Conservation (phyloP, 2,888 invertebrate species). For the Pseudeuparius sepicola region DNA sequence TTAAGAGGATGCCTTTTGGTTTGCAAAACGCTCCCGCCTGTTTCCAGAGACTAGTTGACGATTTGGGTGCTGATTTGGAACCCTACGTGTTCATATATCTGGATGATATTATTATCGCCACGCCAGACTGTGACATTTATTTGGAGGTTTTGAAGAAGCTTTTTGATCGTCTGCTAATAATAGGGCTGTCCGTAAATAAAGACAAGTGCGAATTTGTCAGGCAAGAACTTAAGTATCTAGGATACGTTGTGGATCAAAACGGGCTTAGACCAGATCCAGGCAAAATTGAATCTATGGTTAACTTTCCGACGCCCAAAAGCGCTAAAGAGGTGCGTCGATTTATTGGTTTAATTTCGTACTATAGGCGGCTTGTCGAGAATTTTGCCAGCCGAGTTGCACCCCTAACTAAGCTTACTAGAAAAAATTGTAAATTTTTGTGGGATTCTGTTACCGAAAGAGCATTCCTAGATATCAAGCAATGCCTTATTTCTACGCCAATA, state of each 20-base stretch:
- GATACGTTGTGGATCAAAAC: constrained; percentile 17
- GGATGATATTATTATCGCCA: too few species aligned
- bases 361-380: too few species aligned
- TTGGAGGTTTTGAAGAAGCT: constrained; percentile 16
- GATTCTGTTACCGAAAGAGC: constrained; percentile 10
- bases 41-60: too few species aligned
- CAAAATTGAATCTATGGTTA: constrained; percentile 13
- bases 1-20: too few species aligned
- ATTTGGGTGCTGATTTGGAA: constrained; percentile 12
- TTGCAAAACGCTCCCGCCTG: too few species aligned
- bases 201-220: constrained; percentile 16
- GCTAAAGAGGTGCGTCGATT: constrained; percentile 19
- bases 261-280: constrained; percentile 15
- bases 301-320: constrained; percentile 16
- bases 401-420: constrained; percentile 14
- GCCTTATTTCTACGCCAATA: constrained; percentile 17
- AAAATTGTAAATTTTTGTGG: constrained; percentile 19
- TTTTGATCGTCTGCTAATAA: constrained; percentile 14
- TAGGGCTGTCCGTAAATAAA: constrained; percentile 20
- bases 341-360: constrained; percentile 19
- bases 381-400: constrained; percentile 21
- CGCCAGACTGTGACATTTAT: constrained; percentile 20
- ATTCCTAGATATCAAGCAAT: constrained; percentile 9
- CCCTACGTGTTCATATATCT: too few species aligned
- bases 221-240: constrained; percentile 17